Evolutionary conservation across 92 coral and sea anemone species (phyloP), one percentile per base, ranked within the genome.

Genomic region (Nematostella vectensis): DNA sequence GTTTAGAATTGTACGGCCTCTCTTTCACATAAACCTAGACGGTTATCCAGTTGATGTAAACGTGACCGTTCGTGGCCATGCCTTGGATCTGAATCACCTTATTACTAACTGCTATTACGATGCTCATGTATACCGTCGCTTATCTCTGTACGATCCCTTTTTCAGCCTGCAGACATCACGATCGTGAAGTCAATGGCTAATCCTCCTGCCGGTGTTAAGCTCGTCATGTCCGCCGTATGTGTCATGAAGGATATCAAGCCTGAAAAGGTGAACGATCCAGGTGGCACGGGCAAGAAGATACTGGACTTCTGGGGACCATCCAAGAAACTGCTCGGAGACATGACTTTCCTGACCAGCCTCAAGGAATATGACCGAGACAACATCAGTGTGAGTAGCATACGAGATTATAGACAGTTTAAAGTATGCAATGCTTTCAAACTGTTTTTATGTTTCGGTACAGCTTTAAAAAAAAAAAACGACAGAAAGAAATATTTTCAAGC

Each of bases 181-280:
- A 86, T 93, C 26, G 99, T 93, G 11, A 93, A 93, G 81, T 79
- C 96, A 47, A 86, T 93, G 99, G 55, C 66, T 27, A 93, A 86
- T 60, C 99, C 99, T 26, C 99, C 99, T 8, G 96, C 96, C n/a
- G 99, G 96, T 13, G 93, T 93, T 24, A 93, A 93, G 63, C 99
- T 93, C 12, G 99, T 93, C 59, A 93, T 93, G 99, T 55, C 96
- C 29, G 99, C 99, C 17, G 96, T 93, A 26, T 93, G 99, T 43
- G 96, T 93, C 22, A 86, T 93, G 99, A 83, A 77, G 63, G 99
- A 86, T 58, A 81, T 93, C 23, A 93, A 86, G 53, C 99, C 99
- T 40, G 99, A 91, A 51, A 91, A 91, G 66, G 65, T 91, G 42
- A 83, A 83, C 47, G 98, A 91, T 53, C 98, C 98, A 6, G 88